Conservation (phyloP, 2,888 invertebrate species). For the Ormia ochracea region DNA sequence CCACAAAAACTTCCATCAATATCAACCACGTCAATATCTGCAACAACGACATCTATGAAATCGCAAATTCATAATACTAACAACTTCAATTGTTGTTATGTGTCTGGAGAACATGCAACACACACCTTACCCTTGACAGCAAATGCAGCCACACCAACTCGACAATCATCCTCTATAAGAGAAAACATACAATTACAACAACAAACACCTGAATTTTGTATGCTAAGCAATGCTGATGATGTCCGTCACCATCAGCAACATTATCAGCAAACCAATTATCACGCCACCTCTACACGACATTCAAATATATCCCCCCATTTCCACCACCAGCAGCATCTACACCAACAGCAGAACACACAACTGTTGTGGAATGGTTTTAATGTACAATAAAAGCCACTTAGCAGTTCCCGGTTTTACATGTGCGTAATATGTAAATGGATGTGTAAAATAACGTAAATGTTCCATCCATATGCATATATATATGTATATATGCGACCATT, state of each 20-base stretch:
- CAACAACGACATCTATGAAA: not conserved
- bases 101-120: conserved; percentile 22
- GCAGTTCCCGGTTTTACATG: conserved; percentile 39
- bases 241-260: conserved; percentile 13
- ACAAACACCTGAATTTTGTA: conserved; percentile 20
- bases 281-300: not conserved
- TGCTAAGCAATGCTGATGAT: conserved; percentile 20
- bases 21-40: conserved; percentile 21
- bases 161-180: conserved; percentile 23
- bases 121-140: conserved; percentile 15
- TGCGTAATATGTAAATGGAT: not conserved
- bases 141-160: conserved; percentile 13
- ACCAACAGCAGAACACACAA: conserved; percentile 41
- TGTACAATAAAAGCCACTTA: conserved; percentile 50
- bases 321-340: conserved; percentile 44
- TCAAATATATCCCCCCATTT: conserved; percentile 19
- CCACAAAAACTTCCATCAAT: conserved; percentile 39
- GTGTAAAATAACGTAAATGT: not conserved
- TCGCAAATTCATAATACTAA: conserved; percentile 33
- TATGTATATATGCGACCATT: no score
- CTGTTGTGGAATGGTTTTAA: conserved; percentile 48
- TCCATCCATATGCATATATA: no score
- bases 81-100: conserved; percentile 48
- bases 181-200: conserved; percentile 34
- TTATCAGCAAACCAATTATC: not conserved